These are phyloP conservation scores for Radopholus similis DNA, from an alignment of 1,140 invertebrate genomes.

Conservation along the genomic window DNA sequence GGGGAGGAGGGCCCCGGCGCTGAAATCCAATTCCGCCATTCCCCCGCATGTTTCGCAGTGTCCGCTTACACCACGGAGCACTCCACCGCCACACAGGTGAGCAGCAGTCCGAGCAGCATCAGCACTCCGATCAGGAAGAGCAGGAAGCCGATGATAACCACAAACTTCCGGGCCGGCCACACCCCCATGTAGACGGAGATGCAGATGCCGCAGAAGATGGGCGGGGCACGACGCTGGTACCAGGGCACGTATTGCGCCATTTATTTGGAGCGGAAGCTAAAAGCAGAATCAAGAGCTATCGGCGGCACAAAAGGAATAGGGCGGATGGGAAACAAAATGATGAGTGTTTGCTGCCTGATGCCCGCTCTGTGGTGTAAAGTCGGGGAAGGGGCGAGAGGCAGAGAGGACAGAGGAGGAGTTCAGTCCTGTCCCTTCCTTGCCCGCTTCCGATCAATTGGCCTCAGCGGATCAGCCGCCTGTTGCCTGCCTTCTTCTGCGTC, in stretches of 20 bases:
- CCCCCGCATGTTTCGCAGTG: not conserved
- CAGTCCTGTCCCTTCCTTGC: not conserved
- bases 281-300: too few species aligned
- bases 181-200: conserved; percentile 52
- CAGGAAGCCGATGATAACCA: conserved; percentile 50
- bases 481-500: too few species aligned
- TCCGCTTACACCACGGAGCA: conserved; percentile 46
- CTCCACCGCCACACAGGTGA: conserved; percentile 57
- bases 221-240: conserved; percentile 47
- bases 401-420: not conserved
- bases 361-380: too few species aligned
- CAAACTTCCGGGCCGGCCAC: conserved; percentile 44
- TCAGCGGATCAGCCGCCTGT: too few species aligned
- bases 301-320: too few species aligned
- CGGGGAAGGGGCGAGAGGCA: not conserved
- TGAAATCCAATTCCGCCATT: conserved; percentile 26
- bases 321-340: too few species aligned
- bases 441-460: too few species aligned
- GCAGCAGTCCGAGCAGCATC: conserved; percentile 50
- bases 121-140: conserved; percentile 47
- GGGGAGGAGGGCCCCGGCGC: conserved; percentile 49
- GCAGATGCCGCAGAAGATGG: conserved; percentile 58
- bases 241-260: conserved; percentile 56
- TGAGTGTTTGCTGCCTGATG: too few species aligned
- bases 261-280: not conserved